phyloP scores from a whole-genome alignment of 2,113 vertebrate species.

The Osmerus mordax region DNA sequence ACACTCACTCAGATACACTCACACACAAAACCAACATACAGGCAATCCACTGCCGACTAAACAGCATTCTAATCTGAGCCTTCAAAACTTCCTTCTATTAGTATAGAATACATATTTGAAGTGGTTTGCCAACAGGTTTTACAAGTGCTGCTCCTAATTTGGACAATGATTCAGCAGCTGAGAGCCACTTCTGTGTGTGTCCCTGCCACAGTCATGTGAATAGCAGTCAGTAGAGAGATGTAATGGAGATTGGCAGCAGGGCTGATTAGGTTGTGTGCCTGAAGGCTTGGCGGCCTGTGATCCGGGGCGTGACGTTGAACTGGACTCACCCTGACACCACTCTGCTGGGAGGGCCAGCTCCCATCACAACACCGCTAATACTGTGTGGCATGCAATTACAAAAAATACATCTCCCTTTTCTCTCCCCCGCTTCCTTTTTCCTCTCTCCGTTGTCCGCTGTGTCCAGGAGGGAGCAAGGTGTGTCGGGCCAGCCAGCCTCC shows the following conservation, averaged over 20 bases:
- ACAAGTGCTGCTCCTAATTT: constrained; percentile 8
- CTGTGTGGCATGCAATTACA: neutral
- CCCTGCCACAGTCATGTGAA: constrained; percentile 11
- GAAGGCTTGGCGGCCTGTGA: constrained; percentile 8
- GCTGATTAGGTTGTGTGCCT: constrained; percentile 32
- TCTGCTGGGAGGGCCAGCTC: constrained; percentile 15
- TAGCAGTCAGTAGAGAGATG: constrained; percentile 22
- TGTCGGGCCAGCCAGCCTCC: constrained; percentile 88
- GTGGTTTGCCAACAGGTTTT: constrained; percentile 17
- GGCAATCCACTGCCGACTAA: neutral
- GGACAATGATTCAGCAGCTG: neutral
- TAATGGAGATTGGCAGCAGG: constrained; percentile 30
- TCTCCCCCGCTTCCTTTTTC: neutral
- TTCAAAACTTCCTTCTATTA: no score
- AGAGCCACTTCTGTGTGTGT: neutral
- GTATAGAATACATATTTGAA: neutral
- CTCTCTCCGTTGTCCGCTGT: neutral
- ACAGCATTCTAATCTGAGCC: no score
- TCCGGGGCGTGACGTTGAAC: neutral
- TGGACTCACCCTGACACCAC: constrained; percentile 35
- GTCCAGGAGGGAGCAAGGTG: constrained; percentile 87
- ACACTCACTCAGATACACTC: no score
- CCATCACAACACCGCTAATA: neutral
- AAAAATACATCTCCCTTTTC: neutral
- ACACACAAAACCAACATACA: neutral